Evolutionary conservation across 2,797 vertebrate species (phyloP).

Genomic region (Apodemus agrarius): DNA sequence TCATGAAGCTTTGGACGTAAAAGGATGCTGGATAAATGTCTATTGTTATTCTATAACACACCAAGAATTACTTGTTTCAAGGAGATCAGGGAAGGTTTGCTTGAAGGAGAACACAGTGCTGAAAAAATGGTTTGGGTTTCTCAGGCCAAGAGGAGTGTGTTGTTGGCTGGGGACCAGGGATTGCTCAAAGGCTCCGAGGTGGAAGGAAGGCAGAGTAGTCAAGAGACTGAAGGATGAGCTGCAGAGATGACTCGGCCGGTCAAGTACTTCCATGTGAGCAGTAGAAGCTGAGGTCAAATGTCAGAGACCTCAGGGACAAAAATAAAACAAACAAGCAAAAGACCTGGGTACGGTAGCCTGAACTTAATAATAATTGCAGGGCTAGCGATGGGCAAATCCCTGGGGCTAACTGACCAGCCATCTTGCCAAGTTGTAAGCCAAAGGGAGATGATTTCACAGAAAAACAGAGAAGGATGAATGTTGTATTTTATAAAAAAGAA

Average conservation of each 20-base stretch:
- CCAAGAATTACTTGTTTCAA: background rate
- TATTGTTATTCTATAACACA: background rate
- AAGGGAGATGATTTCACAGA: background rate
- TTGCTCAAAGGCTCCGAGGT: background rate
- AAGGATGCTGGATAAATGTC: background rate
- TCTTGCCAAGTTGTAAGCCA: background rate
- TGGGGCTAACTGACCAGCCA: no score
- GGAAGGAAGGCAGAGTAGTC: background rate
- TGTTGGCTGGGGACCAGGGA: background rate
- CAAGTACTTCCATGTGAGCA: background rate
- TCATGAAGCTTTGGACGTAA: background rate
- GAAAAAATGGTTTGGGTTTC: background rate
- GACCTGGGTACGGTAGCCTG: background rate
- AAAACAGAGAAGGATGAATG: background rate
- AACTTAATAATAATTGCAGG: background rate
- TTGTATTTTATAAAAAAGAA: background rate
- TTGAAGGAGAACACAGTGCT: background rate
- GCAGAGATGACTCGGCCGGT: background rate
- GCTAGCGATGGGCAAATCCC: background rate
- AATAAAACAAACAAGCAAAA: background rate
- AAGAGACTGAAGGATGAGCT: background rate
- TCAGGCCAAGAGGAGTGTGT: background rate
- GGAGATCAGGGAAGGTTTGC: background rate
- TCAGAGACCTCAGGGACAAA: background rate
- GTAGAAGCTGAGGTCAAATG: background rate